Evolutionary conservation across 2,113 vertebrate genomes (phyloP).

Genomic region (Dasyurus viverrinus): DNA sequence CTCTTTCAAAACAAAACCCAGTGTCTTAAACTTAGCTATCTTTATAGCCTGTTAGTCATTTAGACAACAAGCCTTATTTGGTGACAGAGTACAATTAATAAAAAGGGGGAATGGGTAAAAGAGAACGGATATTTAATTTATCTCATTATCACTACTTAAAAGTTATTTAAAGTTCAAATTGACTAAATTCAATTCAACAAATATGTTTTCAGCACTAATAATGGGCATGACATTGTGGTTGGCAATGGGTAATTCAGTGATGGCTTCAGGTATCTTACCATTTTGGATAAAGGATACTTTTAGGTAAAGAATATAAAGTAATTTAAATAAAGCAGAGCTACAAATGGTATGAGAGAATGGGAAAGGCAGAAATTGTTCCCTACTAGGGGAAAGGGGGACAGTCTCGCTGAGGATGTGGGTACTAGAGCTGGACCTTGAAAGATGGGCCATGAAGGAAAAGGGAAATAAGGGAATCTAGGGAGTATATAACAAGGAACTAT

Average conservation of each 20-base stretch:
- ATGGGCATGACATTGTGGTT: not conserved
- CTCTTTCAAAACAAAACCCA: not conserved
- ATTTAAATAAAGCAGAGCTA: not conserved
- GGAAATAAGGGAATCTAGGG: not conserved
- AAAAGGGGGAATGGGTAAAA: slow-evolving; percentile 8
- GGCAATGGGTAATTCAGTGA: not conserved
- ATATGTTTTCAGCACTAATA: not conserved
- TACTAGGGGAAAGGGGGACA: not conserved
- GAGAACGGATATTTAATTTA: not conserved
- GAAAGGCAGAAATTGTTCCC: not conserved
- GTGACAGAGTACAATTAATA: not conserved
- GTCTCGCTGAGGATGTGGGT: not conserved
- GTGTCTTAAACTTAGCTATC: not conserved
- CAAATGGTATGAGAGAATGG: not conserved
- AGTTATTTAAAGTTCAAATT: slow-evolving; percentile 9
- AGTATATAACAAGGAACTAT: not conserved
- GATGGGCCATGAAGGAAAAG: not conserved
- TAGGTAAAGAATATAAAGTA: not conserved
- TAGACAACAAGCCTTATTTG: not conserved
- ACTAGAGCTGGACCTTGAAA: not conserved
- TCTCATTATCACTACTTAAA: slow-evolving; percentile 33
- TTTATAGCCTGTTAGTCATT: not conserved
- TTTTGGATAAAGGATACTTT: not conserved
- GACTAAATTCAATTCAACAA: not conserved
- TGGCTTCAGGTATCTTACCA: not conserved